Base-by-base conservation (phyloP, 2,797 vertebrate genomes). In the Parambassis ranga region DNA sequence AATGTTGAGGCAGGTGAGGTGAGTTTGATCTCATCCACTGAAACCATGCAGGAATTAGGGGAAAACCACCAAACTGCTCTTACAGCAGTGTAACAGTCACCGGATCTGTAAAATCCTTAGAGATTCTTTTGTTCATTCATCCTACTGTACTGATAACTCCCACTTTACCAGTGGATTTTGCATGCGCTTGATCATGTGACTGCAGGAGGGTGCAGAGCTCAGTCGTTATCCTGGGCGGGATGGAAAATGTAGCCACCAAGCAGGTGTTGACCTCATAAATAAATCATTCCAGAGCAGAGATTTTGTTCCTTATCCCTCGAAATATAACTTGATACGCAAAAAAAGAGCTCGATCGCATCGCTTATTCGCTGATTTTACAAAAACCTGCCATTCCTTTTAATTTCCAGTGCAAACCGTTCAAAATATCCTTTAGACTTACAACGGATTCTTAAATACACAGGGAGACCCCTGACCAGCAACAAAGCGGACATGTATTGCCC, bases 1-100 rank as follows among this genome's bases (percentile, higher is more conserved):
- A 37, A 10, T 4, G 11, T 30, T 36, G 24, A 37, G 31, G 32
- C 1, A 13, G 7, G 32, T 49, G 8, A 44, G 18, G 11, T 10
- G 36, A 30, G 10, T 13, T n/a, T n/a, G n/a, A n/a, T n/a, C n/a
- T n/a, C n/a, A n/a, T n/a, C n/a, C 2, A 24, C 2, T 13, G 20
- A 37, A 58, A 57, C 22, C 9, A 55, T 10, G 60, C 19, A 43
- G n/a, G 37, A 35, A 55, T 53, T 15, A 47, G 20, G 39, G 28
- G 6, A 23, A 42, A 58, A 31, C 46, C 23, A 19, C 30, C 9
- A 5, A n/a, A 19, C 6, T 28, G 35, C 15, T 65, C 16, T 30
- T 44, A 31, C 3, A 7, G 20, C 19, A n/a, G n/a, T n/a, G n/a
- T 32, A 36, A 26, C 24, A 52, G 13, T 9, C 19, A 24, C 18